Evolutionary conservation across 2,797 vertebrate species (phyloP), one percentile per base, ranked within the genome.

Genomic region (Oryzias dopingdopingensis): DNA sequence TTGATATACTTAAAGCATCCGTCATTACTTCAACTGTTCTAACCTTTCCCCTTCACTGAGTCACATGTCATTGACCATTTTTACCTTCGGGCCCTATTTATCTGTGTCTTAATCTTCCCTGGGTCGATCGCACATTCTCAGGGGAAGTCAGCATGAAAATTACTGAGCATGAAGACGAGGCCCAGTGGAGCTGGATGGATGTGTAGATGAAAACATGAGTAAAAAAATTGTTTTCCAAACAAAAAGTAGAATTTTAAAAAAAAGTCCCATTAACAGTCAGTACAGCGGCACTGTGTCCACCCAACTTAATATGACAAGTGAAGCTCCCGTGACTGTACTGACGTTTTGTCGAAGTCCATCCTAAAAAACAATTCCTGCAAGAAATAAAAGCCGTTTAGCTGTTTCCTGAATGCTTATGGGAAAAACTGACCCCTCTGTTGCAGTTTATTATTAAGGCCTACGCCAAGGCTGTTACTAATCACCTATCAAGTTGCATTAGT

Each of bases 71-170:
- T 23, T 22, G 46, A 62, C 54, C 48, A 13, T 43, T 10, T 20
- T 44, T 32, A 7, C 61, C 16, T 17, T 56, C 43, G 29, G 54
- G 26, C 42, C 17, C 16, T 17, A 4, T 51, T 61, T 69, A 64
- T 72, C 58, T 62, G 66, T 79, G 60, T 67, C 70, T 79, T 62
- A 49, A 70, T 80, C 77, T 42, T 65, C 51, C 14, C 14, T 0
- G 1, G 50, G 64, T 86, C 71, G 49, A 84, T 82, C 58, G 20
- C 14, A 50, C 74, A 74, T 53, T 75, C 49, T 52, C 41, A 47
- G 67, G 70, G 62, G 79, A 64, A 62, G 42, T 56, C 76, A 63
- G 32, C 62, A 76, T 50, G 67, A 79, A 84, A 83, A 85, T 75
- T 67, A 76, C 66, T 70, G 66, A 37, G 51, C 56, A 37, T 22